phyloP scores from a whole-genome alignment of 2,888 invertebrate species.

The Entomobrya proxima region DNA sequence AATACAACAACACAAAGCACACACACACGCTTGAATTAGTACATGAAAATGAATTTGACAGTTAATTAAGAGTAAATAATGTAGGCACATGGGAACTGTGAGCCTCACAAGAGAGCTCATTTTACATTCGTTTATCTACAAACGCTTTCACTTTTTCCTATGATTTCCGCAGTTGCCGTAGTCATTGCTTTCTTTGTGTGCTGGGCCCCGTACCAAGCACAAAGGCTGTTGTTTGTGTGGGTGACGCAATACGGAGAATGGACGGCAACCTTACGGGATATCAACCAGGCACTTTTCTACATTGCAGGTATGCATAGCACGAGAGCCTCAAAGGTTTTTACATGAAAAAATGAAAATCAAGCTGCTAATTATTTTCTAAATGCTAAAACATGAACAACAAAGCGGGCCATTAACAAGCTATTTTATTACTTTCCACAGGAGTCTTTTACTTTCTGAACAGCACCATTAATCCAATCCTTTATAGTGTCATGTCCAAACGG shows the following conservation, averaged over 20 bases:
- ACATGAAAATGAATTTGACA: constrained; percentile 6
- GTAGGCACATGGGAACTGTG: not conserved
- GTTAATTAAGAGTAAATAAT: constrained; percentile 13
- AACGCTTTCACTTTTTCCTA: not conserved
- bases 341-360: not conserved
- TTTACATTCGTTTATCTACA: not conserved
- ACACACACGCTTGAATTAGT: not conserved
- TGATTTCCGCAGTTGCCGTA: constrained; percentile 60
- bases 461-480: constrained; percentile 72
- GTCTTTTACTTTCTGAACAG: constrained; percentile 75
- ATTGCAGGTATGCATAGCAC: constrained; percentile 75
- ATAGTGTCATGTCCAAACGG: constrained; percentile 73
- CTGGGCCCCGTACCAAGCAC: constrained; percentile 73
- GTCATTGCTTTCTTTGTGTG: constrained; percentile 71
- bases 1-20: not conserved
- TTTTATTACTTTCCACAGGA: constrained; percentile 62
- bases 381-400: constrained; percentile 64
- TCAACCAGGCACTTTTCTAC: constrained; percentile 76
- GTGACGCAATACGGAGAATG: constrained; percentile 75
- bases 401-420: not conserved
- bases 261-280: constrained; percentile 74
- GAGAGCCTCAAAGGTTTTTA: constrained; percentile 66
- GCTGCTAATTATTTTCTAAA: constrained; percentile 37
- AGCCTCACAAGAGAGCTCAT: not conserved
- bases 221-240: constrained; percentile 74